Base-by-base conservation (phyloP, 2,888 invertebrate species). In the Euphydryas editha region DNA sequence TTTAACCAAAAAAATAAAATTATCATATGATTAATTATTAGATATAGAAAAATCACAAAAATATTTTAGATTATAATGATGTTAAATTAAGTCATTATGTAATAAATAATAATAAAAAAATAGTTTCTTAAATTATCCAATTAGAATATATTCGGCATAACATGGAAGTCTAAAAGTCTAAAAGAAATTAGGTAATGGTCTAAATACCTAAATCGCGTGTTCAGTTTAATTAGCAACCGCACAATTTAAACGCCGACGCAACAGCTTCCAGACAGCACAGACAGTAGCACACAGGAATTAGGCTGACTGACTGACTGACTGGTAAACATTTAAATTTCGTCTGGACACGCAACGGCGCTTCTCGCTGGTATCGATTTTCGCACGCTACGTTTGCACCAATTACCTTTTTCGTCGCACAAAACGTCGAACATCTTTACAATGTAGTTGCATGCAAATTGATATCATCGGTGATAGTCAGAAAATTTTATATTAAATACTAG, bases 221-320 rank as follows among this genome's bases (percentile, higher is more conserved):
- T 59, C 70, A 73, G 74, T 73, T 75, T 80, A 82, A 87, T 84
- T 78, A 80, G 76, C 74, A 46, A 21, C 72, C 64, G 69, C 73
- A 67, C 74, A 82, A 84, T 84, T 83, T 81, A 76, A 76, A 80
- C 78, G 71, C 73, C 75, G 76, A 69, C 75, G 76, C 69, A 78
- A 81, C 82, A 81, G 82, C 83, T 83, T 80, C 84, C 87, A 89
- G 88, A 85, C 90, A 80, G 90, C 85, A 89, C 87, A 89, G 88
- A 85, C 90, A 80, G 90, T 86, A 89, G 91, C 88, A 70, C 76
- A 81, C 81, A 77, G 80, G 79, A 84, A 85, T 86, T 82, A 83
- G 84, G 81, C 77, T 78, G 80, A 71, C 77, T 76, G 78, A 71
- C 77, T 76, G 78, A 8, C 30, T 30, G 30, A 30, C 30, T 30